Conservation (phyloP, 2,888 invertebrate species). For the Parnassius glacialis region DNA sequence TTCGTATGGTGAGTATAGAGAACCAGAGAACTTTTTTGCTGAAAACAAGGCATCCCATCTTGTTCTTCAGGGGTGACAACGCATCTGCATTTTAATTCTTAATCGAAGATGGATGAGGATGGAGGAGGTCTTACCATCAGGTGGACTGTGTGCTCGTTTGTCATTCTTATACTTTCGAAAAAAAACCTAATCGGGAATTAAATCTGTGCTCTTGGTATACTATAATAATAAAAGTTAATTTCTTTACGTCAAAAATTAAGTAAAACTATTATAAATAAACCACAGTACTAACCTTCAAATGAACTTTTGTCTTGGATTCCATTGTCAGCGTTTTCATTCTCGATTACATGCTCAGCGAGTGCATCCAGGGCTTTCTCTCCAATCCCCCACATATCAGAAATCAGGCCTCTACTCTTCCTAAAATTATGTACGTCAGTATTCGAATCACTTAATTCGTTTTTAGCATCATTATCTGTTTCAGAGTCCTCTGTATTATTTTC, state of each 20-base stretch:
- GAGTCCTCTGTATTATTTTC: slow-evolving; percentile 7
- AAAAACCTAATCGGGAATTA: too few species aligned
- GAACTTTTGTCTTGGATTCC: slow-evolving; percentile 61
- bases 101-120: too few species aligned
- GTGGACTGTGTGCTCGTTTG: too few species aligned
- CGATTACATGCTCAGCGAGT: slow-evolving; percentile 61
- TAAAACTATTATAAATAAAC: neutral
- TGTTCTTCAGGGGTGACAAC: too few species aligned
- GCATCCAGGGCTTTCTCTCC: slow-evolving; percentile 62
- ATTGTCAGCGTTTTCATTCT: slow-evolving; percentile 59
- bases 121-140: too few species aligned
- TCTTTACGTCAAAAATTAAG: neutral
- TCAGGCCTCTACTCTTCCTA: slow-evolving; percentile 46
- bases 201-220: too few species aligned
- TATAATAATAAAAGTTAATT: too few species aligned
- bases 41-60: too few species aligned
- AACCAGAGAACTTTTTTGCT: too few species aligned
- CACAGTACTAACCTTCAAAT: slow-evolving; percentile 57
- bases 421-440: slow-evolving; percentile 6
- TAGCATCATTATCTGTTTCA: slow-evolving; percentile 1
- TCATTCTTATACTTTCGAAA: too few species aligned
- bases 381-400: slow-evolving; percentile 54
- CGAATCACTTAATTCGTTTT: slow-evolving; percentile 6
- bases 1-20: too few species aligned
- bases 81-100: too few species aligned